Evolutionary conservation across 1,140 invertebrate genomes (phyloP).

Genomic region (Myzus persicae): DNA sequence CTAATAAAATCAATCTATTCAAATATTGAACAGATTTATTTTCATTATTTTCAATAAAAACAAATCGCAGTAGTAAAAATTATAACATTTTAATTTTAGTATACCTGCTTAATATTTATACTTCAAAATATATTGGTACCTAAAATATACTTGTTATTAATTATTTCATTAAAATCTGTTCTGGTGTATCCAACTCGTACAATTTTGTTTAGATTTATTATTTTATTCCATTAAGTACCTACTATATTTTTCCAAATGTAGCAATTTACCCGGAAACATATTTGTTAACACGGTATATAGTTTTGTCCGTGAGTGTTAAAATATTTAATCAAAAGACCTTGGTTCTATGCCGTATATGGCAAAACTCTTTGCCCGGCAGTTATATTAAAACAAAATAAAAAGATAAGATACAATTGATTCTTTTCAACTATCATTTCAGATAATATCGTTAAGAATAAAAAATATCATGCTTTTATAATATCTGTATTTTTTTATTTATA

Average conservation of each 20-base stretch:
- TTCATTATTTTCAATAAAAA: not conserved
- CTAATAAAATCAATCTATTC: not conserved
- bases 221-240: not conserved
- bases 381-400: conserved; percentile 16
- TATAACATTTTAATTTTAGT: not conserved
- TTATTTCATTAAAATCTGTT: not conserved
- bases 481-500: not conserved
- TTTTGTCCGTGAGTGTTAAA: not conserved
- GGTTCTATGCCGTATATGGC: not conserved
- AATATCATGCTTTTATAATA: not conserved
- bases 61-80: not conserved
- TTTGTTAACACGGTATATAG: not conserved
- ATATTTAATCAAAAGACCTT: not conserved
- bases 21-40: no score
- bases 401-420: conserved; percentile 8
- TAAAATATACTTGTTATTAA: not conserved
- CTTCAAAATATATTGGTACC: not conserved
- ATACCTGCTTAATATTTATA: not conserved
- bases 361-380: not conserved
- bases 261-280: not conserved
- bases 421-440: not conserved
- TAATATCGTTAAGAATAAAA: not conserved
- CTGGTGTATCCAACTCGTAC: not conserved
- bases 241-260: not conserved
- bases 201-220: not conserved